Evolutionary conservation across 2,113 vertebrate genomes (phyloP).

Genomic region (Ceyx margarethae): DNA sequence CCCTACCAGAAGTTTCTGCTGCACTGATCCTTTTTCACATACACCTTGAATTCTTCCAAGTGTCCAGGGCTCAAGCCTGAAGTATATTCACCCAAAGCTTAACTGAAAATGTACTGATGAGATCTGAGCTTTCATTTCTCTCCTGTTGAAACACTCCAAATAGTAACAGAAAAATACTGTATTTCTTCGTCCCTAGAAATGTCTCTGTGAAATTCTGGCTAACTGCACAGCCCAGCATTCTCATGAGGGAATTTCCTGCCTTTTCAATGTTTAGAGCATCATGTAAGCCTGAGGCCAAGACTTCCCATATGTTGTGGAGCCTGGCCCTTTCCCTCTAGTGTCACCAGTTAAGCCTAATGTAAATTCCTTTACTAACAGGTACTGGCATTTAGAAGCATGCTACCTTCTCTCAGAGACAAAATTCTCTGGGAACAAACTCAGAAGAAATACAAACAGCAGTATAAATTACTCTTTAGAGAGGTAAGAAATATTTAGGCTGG

Average conservation of each 20-base stretch:
- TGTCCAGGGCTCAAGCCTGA: too few species aligned
- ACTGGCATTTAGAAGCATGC: background rate
- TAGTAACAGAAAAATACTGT: background rate
- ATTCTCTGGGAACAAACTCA: background rate
- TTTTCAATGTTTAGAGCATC: background rate
- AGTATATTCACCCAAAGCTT: background rate
- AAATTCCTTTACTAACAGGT: background rate
- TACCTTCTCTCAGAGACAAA: background rate
- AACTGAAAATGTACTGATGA: background rate
- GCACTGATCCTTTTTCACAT: background rate
- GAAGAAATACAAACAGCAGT: background rate
- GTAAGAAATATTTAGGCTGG: background rate
- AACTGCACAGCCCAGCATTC: background rate
- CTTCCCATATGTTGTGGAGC: background rate
- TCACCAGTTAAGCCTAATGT: background rate
- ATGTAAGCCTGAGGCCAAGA: background rate
- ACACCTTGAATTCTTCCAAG: background rate
- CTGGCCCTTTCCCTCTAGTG: background rate
- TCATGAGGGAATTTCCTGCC: background rate
- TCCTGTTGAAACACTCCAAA: background rate
- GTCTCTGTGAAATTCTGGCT: background rate
- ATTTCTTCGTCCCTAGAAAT: background rate
- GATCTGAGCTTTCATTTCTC: background rate
- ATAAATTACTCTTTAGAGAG: background rate
- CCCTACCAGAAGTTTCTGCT: background rate